A percentile compares a stretch with the other conserved stretches of the same genome.
Evolutionary conservation across 2,888 invertebrate genomes (phyloP).

Genomic region (Plagodis dolabraria): DNA sequence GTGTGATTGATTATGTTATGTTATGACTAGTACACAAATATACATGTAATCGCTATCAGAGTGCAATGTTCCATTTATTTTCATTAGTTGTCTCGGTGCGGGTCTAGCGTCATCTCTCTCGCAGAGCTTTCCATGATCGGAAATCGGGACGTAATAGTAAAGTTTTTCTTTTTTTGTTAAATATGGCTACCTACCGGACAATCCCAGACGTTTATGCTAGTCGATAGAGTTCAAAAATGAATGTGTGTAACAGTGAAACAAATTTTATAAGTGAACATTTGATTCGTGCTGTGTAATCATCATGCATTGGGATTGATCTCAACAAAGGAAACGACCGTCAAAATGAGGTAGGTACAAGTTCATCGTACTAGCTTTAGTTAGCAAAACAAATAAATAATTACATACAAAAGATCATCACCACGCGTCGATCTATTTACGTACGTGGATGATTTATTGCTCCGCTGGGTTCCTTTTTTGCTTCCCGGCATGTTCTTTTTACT

Average conservation of each 20-base stretch:
- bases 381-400: slow-evolving; percentile 83
- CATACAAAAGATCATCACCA: slow-evolving; percentile 59
- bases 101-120: slow-evolving; percentile 75
- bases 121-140: slow-evolving; percentile 68
- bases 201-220: slow-evolving; percentile 64
- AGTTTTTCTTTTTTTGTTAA: slow-evolving; percentile 68
- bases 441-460: slow-evolving; percentile 60
- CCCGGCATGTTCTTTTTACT: slow-evolving; percentile 52
- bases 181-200: slow-evolving; percentile 77
- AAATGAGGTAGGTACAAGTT: slow-evolving; percentile 78
- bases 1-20: slow-evolving; percentile 4
- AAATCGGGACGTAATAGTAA: slow-evolving; percentile 66
- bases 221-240: slow-evolving; percentile 74
- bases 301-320: slow-evolving; percentile 79
- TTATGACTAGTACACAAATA: not conserved
- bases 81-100: slow-evolving; percentile 64
- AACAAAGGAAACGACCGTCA: slow-evolving; percentile 77
- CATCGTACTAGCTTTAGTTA: slow-evolving; percentile 76
- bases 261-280: slow-evolving; percentile 81
- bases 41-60: slow-evolving; percentile 36
- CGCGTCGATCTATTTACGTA: slow-evolving; percentile 72
- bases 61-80: slow-evolving; percentile 66
- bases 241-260: slow-evolving; percentile 74
- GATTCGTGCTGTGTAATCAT: slow-evolving; percentile 80
- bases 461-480: slow-evolving; percentile 57